A percentile compares a stretch with the other conserved stretches of the same genome.
phyloP scores from a whole-genome alignment of 2,888 invertebrate species.

The Barypeithes pellucidus region DNA sequence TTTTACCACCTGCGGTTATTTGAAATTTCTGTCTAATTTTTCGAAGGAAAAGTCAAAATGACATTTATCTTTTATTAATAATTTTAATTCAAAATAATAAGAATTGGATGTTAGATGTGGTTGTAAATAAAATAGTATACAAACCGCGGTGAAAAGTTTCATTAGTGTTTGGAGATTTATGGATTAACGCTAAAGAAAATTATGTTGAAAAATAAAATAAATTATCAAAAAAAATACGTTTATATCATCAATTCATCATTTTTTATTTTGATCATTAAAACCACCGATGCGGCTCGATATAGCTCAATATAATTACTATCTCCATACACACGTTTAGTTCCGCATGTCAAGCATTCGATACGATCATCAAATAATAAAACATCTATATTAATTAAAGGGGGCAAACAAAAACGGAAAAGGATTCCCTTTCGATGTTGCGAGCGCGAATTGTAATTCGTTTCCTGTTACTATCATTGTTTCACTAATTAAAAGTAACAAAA shows the following conservation, averaged over 20 bases:
- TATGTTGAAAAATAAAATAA: too few species aligned
- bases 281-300: neutral
- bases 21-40: too few species aligned
- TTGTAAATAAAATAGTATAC: too few species aligned
- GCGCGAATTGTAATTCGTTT: conserved; percentile 37
- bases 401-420: conserved; percentile 36
- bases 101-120: too few species aligned
- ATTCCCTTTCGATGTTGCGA: conserved; percentile 39
- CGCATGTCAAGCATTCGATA: conserved; percentile 26
- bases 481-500: conserved; percentile 42
- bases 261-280: conserved; percentile 25
- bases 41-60: too few species aligned
- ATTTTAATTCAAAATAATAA: too few species aligned
- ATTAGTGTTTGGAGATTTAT: too few species aligned
- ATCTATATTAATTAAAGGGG: conserved; percentile 48
- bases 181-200: too few species aligned
- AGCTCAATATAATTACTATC: conserved; percentile 27
- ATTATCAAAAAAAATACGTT: neutral
- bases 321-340: conserved; percentile 11
- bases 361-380: conserved; percentile 39
- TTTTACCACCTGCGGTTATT: too few species aligned
- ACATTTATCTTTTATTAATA: too few species aligned
- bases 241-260: conserved; percentile 12
- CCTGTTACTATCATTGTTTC: conserved; percentile 41
- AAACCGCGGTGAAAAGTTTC: too few species aligned